These are phyloP conservation scores for Monochamus saltuarius DNA, from an alignment of 1,140 invertebrate genomes.

Conservation along the genomic window DNA sequence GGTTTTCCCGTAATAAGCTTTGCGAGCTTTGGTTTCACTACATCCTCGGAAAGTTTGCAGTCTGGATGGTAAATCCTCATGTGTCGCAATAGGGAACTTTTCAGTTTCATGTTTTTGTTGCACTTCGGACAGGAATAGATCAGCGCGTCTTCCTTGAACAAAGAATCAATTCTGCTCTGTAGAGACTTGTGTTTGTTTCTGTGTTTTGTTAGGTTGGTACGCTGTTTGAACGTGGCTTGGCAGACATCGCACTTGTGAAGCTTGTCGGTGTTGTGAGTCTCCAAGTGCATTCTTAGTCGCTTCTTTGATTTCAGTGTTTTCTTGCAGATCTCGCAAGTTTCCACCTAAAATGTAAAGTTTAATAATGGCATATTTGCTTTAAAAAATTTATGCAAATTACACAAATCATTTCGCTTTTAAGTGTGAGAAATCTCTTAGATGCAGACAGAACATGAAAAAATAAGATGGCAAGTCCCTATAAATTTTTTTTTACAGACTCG, in stretches of 20 bases:
- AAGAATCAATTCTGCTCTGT: conserved; percentile 5
- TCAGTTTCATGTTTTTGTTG: conserved; percentile 41
- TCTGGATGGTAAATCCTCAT: conserved; percentile 42
- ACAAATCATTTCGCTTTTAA: too few species aligned
- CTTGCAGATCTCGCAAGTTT: conserved; percentile 33
- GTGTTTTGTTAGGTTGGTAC: conserved; percentile 30
- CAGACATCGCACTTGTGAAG: conserved; percentile 20
- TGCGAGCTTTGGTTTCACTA: neutral
- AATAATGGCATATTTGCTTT: too few species aligned
- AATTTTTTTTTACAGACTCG: too few species aligned
- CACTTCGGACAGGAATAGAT: conserved; percentile 42
- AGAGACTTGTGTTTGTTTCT: conserved; percentile 20
- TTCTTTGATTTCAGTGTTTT: conserved; percentile 40
- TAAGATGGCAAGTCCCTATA: too few species aligned
- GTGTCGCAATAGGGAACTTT: conserved; percentile 46
- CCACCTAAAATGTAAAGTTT: neutral
- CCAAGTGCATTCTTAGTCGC: conserved; percentile 31
- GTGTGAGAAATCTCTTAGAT: too few species aligned
- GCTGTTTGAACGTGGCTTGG: conserved; percentile 21
- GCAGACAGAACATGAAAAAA: too few species aligned
- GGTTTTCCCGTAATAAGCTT: too few species aligned
- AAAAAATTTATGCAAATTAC: too few species aligned
- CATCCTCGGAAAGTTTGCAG: conserved; percentile 8
- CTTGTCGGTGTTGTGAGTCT: conserved; percentile 27
- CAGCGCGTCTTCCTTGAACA: conserved; percentile 2